Evolutionary conservation across 2,797 vertebrate genomes (phyloP), one percentile per base, ranked within the genome.

Genomic region (Ambastaia sidthimunki): DNA sequence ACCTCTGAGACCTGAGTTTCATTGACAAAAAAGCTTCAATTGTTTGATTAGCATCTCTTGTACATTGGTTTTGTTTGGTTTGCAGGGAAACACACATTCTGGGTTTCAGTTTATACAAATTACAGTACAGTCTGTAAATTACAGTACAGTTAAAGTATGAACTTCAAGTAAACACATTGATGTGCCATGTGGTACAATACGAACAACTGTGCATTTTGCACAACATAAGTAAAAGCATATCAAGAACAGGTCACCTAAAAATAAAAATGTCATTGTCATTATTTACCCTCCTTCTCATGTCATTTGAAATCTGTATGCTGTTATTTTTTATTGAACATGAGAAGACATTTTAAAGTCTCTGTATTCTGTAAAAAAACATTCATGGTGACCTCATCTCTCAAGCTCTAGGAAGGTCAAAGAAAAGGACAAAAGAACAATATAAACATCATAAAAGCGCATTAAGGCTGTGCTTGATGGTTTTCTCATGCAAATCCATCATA

Each of bases 181-280:
- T 67, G 16, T 25, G 12, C 48, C 62, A 37, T 63, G 44, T 21
- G 9, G n/a, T 55, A 55, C n/a, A 55, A 10, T 52, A 18, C 50
- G 4, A 28, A 18, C 15, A 50, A 50, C 47, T 52, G 50, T 52
- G 7, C 0, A 9, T 65, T 74, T 50, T 18, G 59, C 48, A 25
- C 18, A 74, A 74, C 44, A 11, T 55, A 60, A 15, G 31, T 50
- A 63, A 63, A 63, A 50, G 25, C 44, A 28, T 25, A 50, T 19
- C 10, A 72, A 16, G 60, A 52, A 65, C 34, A 11, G 7, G 37
- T 74, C 3, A 34, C 23, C 23, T 3, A 15, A 28, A 57, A 57
- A 57, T 57, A 1, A 13, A 31, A 16, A 18, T 7, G 31, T 34
- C 31, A 2, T 37, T 60, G 4, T 60, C 57, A 60, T 11, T 55